These are phyloP conservation scores for Solenopsis fugax DNA, from an alignment of 1,140 invertebrate species.

Conservation along the genomic window DNA sequence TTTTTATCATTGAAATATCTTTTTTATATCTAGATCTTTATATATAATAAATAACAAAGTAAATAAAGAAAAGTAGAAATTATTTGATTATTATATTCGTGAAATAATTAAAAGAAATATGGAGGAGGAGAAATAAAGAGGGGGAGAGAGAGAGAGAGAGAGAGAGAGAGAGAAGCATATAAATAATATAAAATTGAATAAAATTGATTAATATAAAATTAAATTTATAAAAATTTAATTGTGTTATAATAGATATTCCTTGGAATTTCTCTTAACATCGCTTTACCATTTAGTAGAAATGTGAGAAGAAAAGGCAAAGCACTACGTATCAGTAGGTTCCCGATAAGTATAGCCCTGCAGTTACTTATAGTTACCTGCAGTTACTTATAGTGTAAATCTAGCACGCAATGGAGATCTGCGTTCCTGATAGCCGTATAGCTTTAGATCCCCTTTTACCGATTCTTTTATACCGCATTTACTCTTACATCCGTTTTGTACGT, in stretches of 20 bases:
- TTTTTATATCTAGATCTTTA: background rate
- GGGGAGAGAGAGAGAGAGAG: no score
- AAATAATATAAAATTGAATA: background rate
- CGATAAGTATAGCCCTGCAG: constrained; percentile 63
- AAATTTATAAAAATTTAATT: background rate
- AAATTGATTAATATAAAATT: background rate
- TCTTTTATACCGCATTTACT: constrained; percentile 53
- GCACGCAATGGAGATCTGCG: constrained; percentile 72
- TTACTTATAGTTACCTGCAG: constrained; percentile 44
- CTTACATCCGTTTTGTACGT: constrained; percentile 37
- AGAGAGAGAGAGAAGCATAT: no score
- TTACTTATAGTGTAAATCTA: constrained; percentile 57
- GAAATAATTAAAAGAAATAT: background rate
- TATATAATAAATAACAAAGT: background rate
- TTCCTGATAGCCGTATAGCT: constrained; percentile 63
- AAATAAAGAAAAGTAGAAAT: background rate
- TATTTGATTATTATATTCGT: background rate
- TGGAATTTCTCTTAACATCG: background rate
- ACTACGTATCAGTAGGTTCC: constrained; percentile 55
- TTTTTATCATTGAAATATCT: background rate
- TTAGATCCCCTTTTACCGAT: constrained; percentile 67
- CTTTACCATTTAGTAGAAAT: constrained; percentile 34
- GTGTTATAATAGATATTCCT: background rate
- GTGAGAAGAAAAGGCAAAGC: constrained; percentile 67
- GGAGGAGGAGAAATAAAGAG: no score